Evolutionary conservation across 2,888 invertebrate species (phyloP).

Genomic region (Caenorhabditis zanzibari): DNA sequence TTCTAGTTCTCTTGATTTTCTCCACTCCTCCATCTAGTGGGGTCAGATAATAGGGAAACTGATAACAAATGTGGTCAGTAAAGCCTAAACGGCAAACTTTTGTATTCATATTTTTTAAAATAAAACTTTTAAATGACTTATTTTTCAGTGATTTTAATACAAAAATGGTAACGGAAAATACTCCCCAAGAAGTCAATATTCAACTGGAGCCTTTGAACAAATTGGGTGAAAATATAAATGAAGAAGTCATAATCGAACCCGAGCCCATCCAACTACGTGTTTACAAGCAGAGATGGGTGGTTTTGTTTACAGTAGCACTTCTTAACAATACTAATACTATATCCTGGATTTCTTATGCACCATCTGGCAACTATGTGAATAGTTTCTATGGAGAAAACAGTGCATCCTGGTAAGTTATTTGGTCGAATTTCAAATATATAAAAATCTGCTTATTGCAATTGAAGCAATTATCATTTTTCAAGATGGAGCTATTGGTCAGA

Average conservation of each 20-base stretch:
- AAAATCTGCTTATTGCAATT: not conserved
- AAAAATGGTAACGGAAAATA: no score
- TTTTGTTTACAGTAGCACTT: slow-evolving; percentile 80
- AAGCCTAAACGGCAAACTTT: no score
- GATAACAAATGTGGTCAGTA: no score
- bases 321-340: slow-evolving; percentile 83
- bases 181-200: slow-evolving; percentile 20
- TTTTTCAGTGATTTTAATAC: no score
- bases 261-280: slow-evolving; percentile 66
- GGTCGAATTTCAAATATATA: not conserved
- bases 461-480: no score
- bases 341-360: slow-evolving; percentile 85
- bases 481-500: no score
- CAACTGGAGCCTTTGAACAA: slow-evolving; percentile 41
- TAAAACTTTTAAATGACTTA: no score
- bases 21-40: no score
- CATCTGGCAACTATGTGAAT: slow-evolving; percentile 85
- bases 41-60: no score
- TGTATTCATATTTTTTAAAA: no score
- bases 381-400: slow-evolving; percentile 83
- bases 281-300: slow-evolving; percentile 81
- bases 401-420: slow-evolving; percentile 67
- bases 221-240: slow-evolving; percentile 37
- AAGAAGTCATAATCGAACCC: no score
- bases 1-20: no score